These are phyloP conservation scores for Triplophysa tibetana DNA, from an alignment of 2,113 vertebrate genomes.

Conservation along the genomic window DNA sequence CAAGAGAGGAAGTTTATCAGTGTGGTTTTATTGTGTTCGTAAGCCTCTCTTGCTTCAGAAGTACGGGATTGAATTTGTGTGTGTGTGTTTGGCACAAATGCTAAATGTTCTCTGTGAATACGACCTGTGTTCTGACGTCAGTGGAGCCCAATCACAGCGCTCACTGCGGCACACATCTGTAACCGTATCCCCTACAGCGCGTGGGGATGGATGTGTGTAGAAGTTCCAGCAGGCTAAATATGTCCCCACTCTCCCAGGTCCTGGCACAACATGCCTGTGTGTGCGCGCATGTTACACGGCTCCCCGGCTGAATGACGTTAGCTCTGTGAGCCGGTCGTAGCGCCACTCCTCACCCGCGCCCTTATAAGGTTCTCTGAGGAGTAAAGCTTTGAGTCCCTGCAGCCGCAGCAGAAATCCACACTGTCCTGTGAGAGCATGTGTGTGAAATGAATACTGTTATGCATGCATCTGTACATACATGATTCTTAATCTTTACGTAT, in stretches of 20 bases:
- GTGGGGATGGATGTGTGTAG: constrained; percentile 8
- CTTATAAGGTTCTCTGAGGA: constrained; percentile 54
- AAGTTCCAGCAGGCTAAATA: constrained; percentile 46
- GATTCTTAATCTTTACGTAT: neutral
- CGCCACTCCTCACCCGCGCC: constrained; percentile 45
- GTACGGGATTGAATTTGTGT: constrained; percentile 1
- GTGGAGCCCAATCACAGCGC: constrained; percentile 42
- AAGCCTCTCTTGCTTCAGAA: constrained; percentile 10
- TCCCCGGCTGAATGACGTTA: constrained; percentile 47
- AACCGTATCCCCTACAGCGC: constrained; percentile 46
- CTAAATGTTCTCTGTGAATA: constrained; percentile 48
- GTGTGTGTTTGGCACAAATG: constrained; percentile 2
- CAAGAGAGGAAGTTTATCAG: constrained; percentile 1
- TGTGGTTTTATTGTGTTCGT: neutral
- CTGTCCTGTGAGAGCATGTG: constrained; percentile 11
- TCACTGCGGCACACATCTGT: constrained; percentile 55
- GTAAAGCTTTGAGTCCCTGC: constrained; percentile 32
- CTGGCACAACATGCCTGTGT: constrained; percentile 26
- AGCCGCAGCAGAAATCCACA: constrained; percentile 32
- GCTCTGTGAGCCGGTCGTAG: constrained; percentile 49
- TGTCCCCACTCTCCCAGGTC: constrained; percentile 30
- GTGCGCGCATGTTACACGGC: constrained; percentile 6
- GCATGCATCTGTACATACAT: neutral
- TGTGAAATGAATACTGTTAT: neutral
- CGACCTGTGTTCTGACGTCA: constrained; percentile 58